Conservation (phyloP, 2,888 invertebrate species). For the Eurois occulta region DNA sequence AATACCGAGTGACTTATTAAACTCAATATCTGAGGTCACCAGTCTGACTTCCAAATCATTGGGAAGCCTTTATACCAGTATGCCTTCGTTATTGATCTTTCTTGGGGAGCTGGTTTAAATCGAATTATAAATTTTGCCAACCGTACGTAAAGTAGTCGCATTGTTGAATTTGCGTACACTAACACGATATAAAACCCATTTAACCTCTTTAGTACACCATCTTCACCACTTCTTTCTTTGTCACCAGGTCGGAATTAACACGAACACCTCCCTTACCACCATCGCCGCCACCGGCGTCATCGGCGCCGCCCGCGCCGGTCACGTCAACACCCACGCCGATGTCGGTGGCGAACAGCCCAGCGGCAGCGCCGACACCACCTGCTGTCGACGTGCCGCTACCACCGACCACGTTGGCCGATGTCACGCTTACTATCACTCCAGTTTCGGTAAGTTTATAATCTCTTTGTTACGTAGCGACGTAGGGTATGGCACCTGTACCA, state of each 20-base stretch:
- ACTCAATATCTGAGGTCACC: background rate
- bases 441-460: conserved; percentile 66
- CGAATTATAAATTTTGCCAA: background rate
- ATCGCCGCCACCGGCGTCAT: conserved; percentile 84
- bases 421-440: conserved; percentile 66
- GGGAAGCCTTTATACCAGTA: background rate
- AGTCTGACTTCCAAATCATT: background rate
- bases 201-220: background rate
- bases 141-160: background rate
- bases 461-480: background rate
- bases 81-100: background rate
- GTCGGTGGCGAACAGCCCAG: conserved; percentile 70
- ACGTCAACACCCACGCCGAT: conserved; percentile 68
- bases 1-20: background rate
- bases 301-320: conserved; percentile 78
- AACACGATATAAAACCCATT: background rate
- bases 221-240: conserved; percentile 5
- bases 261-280: conserved; percentile 85
- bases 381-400: conserved; percentile 61
- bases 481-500: background rate
- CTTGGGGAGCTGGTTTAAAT: background rate
- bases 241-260: conserved; percentile 79
- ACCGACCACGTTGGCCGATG: conserved; percentile 56
- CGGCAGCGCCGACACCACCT: conserved; percentile 69
- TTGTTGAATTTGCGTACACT: background rate